Conservation (phyloP, 2,888 invertebrate species). For the Apamea epomidion region DNA sequence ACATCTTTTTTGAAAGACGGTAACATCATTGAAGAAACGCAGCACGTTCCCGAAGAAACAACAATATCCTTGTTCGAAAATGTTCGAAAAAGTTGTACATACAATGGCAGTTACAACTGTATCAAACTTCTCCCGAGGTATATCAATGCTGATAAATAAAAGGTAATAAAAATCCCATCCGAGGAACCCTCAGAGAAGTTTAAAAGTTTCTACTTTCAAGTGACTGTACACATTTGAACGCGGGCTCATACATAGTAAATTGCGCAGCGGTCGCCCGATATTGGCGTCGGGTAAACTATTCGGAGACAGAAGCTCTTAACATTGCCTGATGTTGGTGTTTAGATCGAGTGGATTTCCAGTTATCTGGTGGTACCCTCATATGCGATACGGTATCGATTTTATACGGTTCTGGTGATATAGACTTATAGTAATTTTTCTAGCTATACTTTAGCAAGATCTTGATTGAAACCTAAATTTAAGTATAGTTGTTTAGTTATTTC, state of each 20-base stretch:
- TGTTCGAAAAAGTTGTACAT: constrained; percentile 43
- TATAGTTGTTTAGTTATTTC: neutral
- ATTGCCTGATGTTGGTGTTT: constrained; percentile 56
- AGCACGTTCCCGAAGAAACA: constrained; percentile 34
- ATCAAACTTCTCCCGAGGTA: constrained; percentile 56
- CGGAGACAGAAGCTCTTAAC: constrained; percentile 56
- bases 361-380: constrained; percentile 17
- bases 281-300: constrained; percentile 65
- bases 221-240: constrained; percentile 65
- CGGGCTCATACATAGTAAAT: constrained; percentile 73
- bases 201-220: constrained; percentile 67
- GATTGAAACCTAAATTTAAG: neutral
- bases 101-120: constrained; percentile 51
- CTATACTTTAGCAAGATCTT: neutral
- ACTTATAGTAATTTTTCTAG: neutral
- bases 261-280: constrained; percentile 62
- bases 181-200: constrained; percentile 60
- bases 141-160: constrained; percentile 69
- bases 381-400: constrained; percentile 5
- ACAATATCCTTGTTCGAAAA: constrained; percentile 40
- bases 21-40: constrained; percentile 42
- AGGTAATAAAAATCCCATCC: constrained; percentile 72
- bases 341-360: constrained; percentile 42
- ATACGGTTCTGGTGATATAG: neutral
- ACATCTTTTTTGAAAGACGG: constrained; percentile 42